Percentiles rank a stretch among this genome's conserved stretches.
Conservation (phyloP, 2,797 vertebrate genomes). For the Hydrocynus forskahlii region DNA sequence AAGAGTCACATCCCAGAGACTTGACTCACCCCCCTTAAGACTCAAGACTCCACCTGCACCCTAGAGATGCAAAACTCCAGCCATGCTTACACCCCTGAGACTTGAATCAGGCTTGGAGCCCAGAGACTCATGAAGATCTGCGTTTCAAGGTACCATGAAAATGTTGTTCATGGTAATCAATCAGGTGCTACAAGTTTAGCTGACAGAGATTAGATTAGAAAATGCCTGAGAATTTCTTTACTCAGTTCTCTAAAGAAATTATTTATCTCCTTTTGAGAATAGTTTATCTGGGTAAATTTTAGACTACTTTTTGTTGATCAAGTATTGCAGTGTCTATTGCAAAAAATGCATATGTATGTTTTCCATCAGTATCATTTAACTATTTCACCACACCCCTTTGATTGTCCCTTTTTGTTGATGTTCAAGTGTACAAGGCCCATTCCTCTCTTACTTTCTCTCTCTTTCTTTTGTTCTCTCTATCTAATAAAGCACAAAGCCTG, state of each 20-base stretch:
- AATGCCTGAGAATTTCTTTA: background rate
- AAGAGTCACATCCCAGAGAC: background rate
- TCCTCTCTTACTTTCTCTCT: constrained; percentile 13
- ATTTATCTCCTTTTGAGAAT: too few species aligned
- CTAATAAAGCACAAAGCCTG: constrained; percentile 64
- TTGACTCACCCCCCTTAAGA: background rate
- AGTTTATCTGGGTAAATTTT: background rate
- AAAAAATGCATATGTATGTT: too few species aligned
- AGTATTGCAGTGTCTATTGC: too few species aligned
- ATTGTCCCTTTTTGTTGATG: constrained; percentile 40
- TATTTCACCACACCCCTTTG: background rate
- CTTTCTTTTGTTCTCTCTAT: constrained; percentile 63
- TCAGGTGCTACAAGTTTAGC: background rate
- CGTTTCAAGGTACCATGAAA: background rate
- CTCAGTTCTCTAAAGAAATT: background rate
- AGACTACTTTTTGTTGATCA: background rate
- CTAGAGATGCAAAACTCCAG: too few species aligned
- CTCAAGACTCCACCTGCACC: too few species aligned
- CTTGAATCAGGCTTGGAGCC: too few species aligned
- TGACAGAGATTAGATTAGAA: background rate
- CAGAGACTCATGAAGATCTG: too few species aligned
- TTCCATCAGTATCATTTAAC: too few species aligned
- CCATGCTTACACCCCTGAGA: too few species aligned
- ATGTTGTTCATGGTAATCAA: background rate
- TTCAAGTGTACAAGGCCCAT: constrained; percentile 38